These are phyloP conservation scores for Halictus ligatus DNA, from an alignment of 2,888 invertebrate species.

Conservation along the genomic window DNA sequence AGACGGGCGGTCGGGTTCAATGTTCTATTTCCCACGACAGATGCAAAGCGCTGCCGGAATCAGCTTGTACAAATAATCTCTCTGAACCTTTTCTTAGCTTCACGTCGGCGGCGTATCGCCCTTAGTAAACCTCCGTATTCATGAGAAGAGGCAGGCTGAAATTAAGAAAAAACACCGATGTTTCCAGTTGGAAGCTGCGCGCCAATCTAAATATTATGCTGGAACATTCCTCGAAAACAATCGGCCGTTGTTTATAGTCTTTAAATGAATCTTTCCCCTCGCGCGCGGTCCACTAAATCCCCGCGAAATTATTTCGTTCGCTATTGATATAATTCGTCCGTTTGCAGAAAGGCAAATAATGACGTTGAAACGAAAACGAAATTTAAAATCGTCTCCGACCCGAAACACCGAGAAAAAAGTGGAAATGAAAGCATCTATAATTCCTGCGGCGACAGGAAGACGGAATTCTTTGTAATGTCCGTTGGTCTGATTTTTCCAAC, in stretches of 20 bases:
- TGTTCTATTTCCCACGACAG: slow-evolving; percentile 65
- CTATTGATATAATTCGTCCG: neutral
- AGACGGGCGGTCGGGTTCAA: slow-evolving; percentile 51
- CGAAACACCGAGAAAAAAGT: neutral
- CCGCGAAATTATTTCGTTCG: slow-evolving; percentile 9
- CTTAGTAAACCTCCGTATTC: slow-evolving; percentile 63
- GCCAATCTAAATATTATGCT: slow-evolving; percentile 71
- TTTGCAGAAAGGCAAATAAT: neutral
- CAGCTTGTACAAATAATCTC: slow-evolving; percentile 72
- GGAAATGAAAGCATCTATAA: neutral
- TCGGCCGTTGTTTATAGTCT: slow-evolving; percentile 61
- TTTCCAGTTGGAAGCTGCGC: slow-evolving; percentile 59
- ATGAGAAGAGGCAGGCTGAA: slow-evolving; percentile 65
- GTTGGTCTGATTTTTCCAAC: neutral
- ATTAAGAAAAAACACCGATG: slow-evolving; percentile 64
- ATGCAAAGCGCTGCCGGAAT: slow-evolving; percentile 67
- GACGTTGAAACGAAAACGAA: neutral
- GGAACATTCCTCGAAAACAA: slow-evolving; percentile 63
- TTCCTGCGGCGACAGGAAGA: neutral
- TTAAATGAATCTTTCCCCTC: slow-evolving; percentile 41
- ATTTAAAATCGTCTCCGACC: neutral
- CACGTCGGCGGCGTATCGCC: slow-evolving; percentile 52
- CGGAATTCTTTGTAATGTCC: neutral
- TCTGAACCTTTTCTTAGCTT: slow-evolving; percentile 63
- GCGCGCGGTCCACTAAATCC: neutral